These are phyloP conservation scores for Pedicia rivosa DNA, from an alignment of 2,888 invertebrate species.

Conservation along the genomic window DNA sequence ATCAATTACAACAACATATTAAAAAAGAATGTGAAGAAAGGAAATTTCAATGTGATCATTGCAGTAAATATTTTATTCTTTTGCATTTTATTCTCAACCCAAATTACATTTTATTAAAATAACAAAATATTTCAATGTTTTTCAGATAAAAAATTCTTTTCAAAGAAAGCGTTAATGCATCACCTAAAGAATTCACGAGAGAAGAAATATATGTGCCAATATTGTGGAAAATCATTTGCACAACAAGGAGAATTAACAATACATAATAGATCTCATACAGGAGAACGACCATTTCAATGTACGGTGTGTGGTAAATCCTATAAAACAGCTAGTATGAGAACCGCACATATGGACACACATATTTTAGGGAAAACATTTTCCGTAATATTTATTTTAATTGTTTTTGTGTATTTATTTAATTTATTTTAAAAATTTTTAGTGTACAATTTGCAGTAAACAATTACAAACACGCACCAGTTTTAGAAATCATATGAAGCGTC, in stretches of 20 bases:
- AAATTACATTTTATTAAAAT: not conserved
- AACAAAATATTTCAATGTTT: too few relatives aligned
- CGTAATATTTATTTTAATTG: conserved; percentile 5
- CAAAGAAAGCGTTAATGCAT: conserved; percentile 9
- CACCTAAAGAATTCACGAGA: conserved; percentile 7
- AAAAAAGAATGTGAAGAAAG: conserved; percentile 8
- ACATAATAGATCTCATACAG: conserved; percentile 86
- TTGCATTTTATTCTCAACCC: not conserved
- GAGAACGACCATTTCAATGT: conserved; percentile 87
- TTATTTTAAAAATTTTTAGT: conserved; percentile 4
- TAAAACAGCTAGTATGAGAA: conserved; percentile 90
- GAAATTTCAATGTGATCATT: conserved; percentile 10
- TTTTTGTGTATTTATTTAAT: not conserved
- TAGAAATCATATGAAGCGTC: conserved; percentile 9
- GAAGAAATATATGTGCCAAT: conserved; percentile 8
- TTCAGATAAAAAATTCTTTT: conserved; percentile 11
- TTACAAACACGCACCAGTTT: conserved; percentile 9
- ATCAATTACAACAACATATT: conserved; percentile 9
- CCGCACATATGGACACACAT: conserved; percentile 94
- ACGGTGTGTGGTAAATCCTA: conserved; percentile 87
- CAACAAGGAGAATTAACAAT: conserved; percentile 63
- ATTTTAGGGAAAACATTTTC: conserved; percentile 10
- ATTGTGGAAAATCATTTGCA: conserved; percentile 9
- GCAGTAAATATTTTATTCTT: conserved; percentile 7
- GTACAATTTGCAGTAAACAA: conserved; percentile 8